Evolutionary conservation across 92 coral and sea anemone species (phyloP), one percentile per base, ranked within the genome.

Genomic region (Phymanthus crucifer): DNA sequence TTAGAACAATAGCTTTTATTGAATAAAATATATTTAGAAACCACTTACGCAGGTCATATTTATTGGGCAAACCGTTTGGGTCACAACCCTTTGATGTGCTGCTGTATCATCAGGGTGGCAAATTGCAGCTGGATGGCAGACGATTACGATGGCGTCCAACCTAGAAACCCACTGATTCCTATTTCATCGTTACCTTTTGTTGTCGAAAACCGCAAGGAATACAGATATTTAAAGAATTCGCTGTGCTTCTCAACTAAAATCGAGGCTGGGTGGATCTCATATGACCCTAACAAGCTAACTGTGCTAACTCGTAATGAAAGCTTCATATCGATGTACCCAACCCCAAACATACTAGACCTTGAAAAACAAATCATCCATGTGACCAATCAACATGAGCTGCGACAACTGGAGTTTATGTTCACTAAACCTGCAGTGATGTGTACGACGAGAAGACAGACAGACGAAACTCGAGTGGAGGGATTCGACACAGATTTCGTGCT

Each of bases 401-500:
- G 79, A 38, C 83, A 67, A 17, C 57, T 89, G 19, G 81, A 74
- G 52, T 69, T 35, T 24, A 86, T 89, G 87, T 66, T 89, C 48
- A 47, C 67, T 35, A 86, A 89, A 68, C 88, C 93, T 13, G 54
- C 74, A 32, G 50, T 89, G 23, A 85, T 89, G 26, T 89, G 90
- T 36, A 78, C 70, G 6, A 86, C 93, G 16, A 58, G 92, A 29
- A 73, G 92, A 68, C 92, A 89, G 32, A 83, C 58, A 72, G 84
- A 84, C 57, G 87, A 77, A 8, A 43, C 74, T 1, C 76, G 87
- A 77, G n/a, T 85, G 74, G 57, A 74, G 23, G 93, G 93, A 7
- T 89, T 89, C 38, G 93, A 89, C 50, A 89, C 89, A 27, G 93
- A 89, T 43, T 89, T 89, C 74, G 72, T 86, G 10, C 17, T 89